A percentile compares a stretch with the other conserved stretches of the same genome.
These are phyloP conservation scores for Bambusicola thoracicus DNA, from an alignment of 2,113 vertebrate genomes.

Conservation along the genomic window DNA sequence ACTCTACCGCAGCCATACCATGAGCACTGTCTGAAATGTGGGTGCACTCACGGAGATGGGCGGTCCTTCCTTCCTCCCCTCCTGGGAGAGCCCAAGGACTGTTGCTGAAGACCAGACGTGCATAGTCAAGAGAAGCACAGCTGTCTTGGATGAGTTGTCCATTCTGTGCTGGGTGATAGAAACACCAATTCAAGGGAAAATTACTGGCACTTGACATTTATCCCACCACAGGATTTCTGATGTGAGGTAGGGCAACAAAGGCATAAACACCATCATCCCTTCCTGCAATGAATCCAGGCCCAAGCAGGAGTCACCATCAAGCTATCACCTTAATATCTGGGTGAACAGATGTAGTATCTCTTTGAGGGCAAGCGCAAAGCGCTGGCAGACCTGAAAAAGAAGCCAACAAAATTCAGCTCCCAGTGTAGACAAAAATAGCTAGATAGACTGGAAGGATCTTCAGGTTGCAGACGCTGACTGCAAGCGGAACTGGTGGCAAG, in stretches of 20 bases:
- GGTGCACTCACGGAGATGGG: not conserved
- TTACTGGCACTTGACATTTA: not conserved
- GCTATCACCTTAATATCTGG: not conserved
- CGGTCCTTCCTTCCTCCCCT: not conserved
- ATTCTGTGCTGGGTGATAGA: not conserved
- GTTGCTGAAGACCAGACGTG: fast-evolving
- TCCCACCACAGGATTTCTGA: fast-evolving
- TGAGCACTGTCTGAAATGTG: not conserved
- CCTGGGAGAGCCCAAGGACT: not conserved
- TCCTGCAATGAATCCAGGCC: not conserved
- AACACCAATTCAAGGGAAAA: not conserved
- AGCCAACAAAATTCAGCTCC: not conserved
- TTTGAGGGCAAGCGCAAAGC: not conserved
- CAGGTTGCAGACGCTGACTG: not conserved
- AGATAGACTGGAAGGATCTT: not conserved
- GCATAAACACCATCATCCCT: not conserved
- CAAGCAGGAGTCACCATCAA: not conserved
- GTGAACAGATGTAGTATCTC: not conserved
- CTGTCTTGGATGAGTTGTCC: not conserved
- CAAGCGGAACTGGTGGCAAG: not conserved
- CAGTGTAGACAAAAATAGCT: not conserved
- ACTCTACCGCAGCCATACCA: fast-evolving
- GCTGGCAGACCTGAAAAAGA: not conserved
- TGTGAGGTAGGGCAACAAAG: not conserved
- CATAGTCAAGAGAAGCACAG: not conserved